Conservation (phyloP, 2,797 vertebrate species). For the Thunnus albacares region DNA sequence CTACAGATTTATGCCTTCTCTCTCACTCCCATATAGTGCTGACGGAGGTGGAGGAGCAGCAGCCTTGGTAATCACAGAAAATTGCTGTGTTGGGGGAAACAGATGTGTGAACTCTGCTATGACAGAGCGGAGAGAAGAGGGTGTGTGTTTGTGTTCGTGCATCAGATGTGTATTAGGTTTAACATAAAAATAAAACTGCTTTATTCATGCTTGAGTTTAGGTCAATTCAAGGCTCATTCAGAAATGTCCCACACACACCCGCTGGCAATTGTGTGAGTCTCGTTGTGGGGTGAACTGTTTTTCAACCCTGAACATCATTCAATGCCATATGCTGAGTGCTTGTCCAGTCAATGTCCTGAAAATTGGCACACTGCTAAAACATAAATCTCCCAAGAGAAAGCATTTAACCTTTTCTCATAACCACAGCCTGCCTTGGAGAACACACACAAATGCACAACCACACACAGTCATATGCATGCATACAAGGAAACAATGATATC, state of each 20-base stretch:
- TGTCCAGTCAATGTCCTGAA: slow-evolving; percentile 49
- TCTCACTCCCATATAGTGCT: slow-evolving; percentile 72
- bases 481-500: slow-evolving; percentile 59
- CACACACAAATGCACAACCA: slow-evolving; percentile 15
- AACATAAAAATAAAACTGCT: slow-evolving; percentile 26
- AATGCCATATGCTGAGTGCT: slow-evolving; percentile 57
- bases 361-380: slow-evolving; percentile 60
- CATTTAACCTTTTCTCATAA: slow-evolving; percentile 64
- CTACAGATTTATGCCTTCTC: slow-evolving; percentile 78
- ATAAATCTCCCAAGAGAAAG: slow-evolving; percentile 63
- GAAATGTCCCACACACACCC: slow-evolving; percentile 39
- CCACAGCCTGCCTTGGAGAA: slow-evolving; percentile 36
- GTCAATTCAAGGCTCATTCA: slow-evolving; percentile 45
- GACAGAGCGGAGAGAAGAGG: slow-evolving; percentile 32
- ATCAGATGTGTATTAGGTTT: slow-evolving; percentile 30
- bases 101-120: slow-evolving; percentile 59
- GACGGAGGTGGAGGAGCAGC: slow-evolving; percentile 67
- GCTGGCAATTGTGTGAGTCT: slow-evolving; percentile 30
- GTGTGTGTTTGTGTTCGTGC: slow-evolving; percentile 28
- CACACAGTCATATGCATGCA: slow-evolving; percentile 14
- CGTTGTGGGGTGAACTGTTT: slow-evolving; percentile 49
- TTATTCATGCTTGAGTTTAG: slow-evolving; percentile 34
- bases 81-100: slow-evolving; percentile 74
- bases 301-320: slow-evolving; percentile 71
- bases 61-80: slow-evolving; percentile 73